A percentile compares a stretch with the other conserved stretches of the same genome.
These are phyloP conservation scores for Liposcelis brunnea DNA, from an alignment of 2,888 invertebrate genomes.

Conservation along the genomic window DNA sequence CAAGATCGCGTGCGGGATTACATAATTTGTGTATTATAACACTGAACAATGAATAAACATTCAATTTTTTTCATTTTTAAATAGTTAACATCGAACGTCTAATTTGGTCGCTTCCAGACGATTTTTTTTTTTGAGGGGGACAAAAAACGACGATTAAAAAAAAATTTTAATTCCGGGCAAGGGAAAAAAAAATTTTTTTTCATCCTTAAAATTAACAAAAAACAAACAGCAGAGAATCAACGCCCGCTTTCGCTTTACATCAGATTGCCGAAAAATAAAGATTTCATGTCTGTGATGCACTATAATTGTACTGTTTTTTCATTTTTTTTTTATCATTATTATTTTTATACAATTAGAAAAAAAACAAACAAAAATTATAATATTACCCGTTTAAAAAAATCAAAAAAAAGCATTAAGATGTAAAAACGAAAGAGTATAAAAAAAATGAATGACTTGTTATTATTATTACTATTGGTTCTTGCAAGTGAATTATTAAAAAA, in stretches of 20 bases:
- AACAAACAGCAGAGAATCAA: neutral
- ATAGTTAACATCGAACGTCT: conserved; percentile 4
- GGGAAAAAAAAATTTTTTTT: conserved; percentile 1
- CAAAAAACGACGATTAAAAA: too few relatives aligned
- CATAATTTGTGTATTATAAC: neutral
- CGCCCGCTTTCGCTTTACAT: conserved; percentile 2
- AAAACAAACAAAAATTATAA: neutral
- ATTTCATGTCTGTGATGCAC: neutral
- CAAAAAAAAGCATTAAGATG: neutral
- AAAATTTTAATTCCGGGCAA: too few relatives aligned
- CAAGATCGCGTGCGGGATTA: too few relatives aligned
- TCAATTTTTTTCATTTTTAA: neutral
- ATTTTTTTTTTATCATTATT: neutral
- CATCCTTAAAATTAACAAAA: conserved; percentile 1
- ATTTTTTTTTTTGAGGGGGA: too few relatives aligned
- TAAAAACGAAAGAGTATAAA: neutral
- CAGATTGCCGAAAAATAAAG: neutral
- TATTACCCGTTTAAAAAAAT: neutral
- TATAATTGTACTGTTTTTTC: conserved; percentile 3
- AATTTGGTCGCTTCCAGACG: neutral
- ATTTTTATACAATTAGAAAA: too few relatives aligned
- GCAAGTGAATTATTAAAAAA: too few relatives aligned
- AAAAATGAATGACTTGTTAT: neutral
- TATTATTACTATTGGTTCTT: too few relatives aligned
- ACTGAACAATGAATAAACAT: neutral